Conservation (phyloP, 2,113 vertebrate genomes). For the Melanerpes formicivorus region DNA sequence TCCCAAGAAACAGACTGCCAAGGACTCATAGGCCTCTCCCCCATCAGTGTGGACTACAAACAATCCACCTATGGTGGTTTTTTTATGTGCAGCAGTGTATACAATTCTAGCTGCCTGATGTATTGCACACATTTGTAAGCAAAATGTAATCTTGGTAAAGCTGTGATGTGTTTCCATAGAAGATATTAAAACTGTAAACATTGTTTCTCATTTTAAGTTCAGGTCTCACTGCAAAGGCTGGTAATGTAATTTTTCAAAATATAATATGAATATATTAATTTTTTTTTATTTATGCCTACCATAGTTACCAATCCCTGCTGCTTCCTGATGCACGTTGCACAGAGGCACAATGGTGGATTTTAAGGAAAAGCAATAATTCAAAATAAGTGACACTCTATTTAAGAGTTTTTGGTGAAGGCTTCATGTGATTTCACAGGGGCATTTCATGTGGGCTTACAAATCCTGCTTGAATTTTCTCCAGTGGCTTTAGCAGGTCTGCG, state of each 20-base stretch:
- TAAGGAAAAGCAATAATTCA: neutral
- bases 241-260: neutral
- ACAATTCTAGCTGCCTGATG: conserved; percentile 41
- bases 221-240: neutral
- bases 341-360: neutral
- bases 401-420: neutral
- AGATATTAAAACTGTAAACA: neutral
- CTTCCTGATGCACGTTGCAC: neutral
- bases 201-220: neutral
- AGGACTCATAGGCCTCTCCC: neutral
- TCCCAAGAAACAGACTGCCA: neutral
- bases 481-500: neutral
- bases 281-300: neutral
- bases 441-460: neutral
- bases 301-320: neutral
- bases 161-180: neutral
- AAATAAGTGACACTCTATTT: neutral
- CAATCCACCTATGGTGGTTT: neutral
- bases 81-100: conserved; percentile 7
- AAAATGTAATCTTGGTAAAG: neutral
- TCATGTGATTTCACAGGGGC: neutral
- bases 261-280: neutral
- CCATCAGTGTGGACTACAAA: neutral
- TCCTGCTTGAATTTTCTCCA: neutral
- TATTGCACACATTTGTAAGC: conserved; percentile 15